Evolutionary conservation across 2,797 vertebrate species (phyloP).

Genomic region (Acrossocheilus wenchowensis): DNA sequence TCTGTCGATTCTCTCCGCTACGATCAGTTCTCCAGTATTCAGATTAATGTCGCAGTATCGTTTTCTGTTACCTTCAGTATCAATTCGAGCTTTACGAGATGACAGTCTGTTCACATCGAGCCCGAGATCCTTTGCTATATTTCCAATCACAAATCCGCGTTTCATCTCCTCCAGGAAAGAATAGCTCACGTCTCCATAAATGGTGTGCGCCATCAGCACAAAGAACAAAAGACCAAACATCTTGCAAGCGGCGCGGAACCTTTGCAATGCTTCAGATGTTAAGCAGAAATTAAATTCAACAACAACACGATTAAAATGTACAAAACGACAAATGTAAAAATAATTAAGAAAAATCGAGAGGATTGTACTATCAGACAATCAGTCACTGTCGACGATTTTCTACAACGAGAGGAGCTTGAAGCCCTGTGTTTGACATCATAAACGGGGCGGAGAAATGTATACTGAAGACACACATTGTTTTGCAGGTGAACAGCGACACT

Average conservation of each 20-base stretch:
- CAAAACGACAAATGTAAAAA: too few species aligned
- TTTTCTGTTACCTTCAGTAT: constrained; percentile 58
- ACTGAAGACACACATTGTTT: background rate
- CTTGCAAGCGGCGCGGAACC: background rate
- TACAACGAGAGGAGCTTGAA: background rate
- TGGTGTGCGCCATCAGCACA: constrained; percentile 6
- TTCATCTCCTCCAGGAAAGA: constrained; percentile 75
- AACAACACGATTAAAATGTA: background rate
- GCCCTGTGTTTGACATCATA: background rate
- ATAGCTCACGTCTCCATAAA: constrained; percentile 72
- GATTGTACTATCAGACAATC: background rate
- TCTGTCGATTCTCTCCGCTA: constrained; percentile 64
- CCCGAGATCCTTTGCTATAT: constrained; percentile 64
- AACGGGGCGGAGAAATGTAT: background rate
- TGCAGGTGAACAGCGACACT: constrained; percentile 5
- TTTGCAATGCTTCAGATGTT: background rate
- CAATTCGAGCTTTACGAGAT: constrained; percentile 62
- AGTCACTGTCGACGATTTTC: background rate
- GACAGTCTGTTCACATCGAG: constrained; percentile 58
- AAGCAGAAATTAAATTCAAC: background rate
- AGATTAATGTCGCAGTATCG: constrained; percentile 67
- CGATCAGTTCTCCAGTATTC: constrained; percentile 65
- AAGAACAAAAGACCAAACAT: background rate
- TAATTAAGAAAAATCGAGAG: background rate
- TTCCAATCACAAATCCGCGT: constrained; percentile 63